These are phyloP conservation scores for Laticauda colubrina DNA, from an alignment of 2,113 vertebrate species.

Conservation along the genomic window DNA sequence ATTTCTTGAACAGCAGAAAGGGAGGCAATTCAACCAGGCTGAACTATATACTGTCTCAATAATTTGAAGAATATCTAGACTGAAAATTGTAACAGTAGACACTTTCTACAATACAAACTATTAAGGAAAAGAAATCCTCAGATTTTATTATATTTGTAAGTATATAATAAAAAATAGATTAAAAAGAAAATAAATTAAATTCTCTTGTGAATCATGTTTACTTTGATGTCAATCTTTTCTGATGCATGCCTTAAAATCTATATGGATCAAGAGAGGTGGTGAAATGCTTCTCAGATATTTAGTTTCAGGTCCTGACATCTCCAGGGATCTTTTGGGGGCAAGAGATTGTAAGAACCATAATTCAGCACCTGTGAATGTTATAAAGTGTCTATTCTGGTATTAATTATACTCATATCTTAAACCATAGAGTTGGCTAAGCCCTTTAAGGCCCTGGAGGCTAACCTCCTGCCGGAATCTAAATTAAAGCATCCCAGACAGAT, in stretches of 20 bases:
- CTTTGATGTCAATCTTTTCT: conserved; percentile 1
- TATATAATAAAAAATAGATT: background rate
- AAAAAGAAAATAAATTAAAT: background rate
- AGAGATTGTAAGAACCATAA: background rate
- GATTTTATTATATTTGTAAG: too few species aligned
- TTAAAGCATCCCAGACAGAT: background rate
- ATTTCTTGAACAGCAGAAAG: background rate
- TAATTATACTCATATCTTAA: background rate
- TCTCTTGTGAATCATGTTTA: background rate
- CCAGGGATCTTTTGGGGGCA: background rate
- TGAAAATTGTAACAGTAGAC: background rate
- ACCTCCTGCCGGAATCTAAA: background rate
- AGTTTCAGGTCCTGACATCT: background rate
- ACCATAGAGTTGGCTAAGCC: background rate
- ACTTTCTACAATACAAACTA: background rate
- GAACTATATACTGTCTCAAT: background rate
- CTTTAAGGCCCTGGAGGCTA: background rate
- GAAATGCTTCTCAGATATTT: background rate
- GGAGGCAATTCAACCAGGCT: background rate
- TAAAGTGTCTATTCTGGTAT: background rate
- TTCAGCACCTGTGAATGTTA: background rate
- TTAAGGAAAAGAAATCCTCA: too few species aligned
- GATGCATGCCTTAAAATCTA: background rate
- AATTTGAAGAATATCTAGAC: background rate
- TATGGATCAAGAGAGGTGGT: background rate